Conservation (phyloP, 2,888 invertebrate genomes). For the Acronicta alni region DNA sequence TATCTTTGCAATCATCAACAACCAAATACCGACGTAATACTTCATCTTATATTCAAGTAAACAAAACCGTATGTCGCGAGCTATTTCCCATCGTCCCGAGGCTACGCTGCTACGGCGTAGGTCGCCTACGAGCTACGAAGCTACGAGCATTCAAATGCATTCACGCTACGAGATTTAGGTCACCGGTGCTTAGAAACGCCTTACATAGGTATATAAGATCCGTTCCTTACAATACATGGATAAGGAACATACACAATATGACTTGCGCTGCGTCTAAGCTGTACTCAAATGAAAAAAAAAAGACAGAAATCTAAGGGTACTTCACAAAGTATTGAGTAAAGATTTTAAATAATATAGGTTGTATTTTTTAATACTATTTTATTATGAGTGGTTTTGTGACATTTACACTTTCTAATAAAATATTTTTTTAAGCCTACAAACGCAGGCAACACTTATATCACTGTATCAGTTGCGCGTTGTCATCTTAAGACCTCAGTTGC, state of each 20-base stretch:
- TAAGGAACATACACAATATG: slow-evolving; percentile 13
- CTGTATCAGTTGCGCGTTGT: no score
- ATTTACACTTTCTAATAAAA: no score
- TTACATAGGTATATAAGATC: slow-evolving; percentile 2
- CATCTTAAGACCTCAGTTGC: no score
- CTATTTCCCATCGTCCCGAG: slow-evolving; percentile 18
- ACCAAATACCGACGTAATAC: slow-evolving; percentile 1
- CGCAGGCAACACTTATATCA: no score
- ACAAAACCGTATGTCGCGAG: slow-evolving; percentile 24
- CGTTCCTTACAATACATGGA: slow-evolving; percentile 11
- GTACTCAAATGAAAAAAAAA: background rate
- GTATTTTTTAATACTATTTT: no score
- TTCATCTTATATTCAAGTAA: slow-evolving; percentile 7
- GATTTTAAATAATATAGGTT: no score
- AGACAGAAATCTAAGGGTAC: background rate
- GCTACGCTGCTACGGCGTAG: slow-evolving; percentile 48
- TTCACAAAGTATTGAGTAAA: no score
- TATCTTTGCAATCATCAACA: slow-evolving; percentile 1
- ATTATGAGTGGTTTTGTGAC: no score
- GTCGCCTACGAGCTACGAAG: slow-evolving; percentile 38
- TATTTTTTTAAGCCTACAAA: no score
- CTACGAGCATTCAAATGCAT: slow-evolving; percentile 35
- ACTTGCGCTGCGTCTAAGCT: background rate
- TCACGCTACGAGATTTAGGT: slow-evolving; percentile 49
- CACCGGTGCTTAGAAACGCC: slow-evolving; percentile 32